Base-by-base conservation (phyloP, 37 sponge, comb jelly and placozoan genomes). In the Haliclona indistincta region DNA sequence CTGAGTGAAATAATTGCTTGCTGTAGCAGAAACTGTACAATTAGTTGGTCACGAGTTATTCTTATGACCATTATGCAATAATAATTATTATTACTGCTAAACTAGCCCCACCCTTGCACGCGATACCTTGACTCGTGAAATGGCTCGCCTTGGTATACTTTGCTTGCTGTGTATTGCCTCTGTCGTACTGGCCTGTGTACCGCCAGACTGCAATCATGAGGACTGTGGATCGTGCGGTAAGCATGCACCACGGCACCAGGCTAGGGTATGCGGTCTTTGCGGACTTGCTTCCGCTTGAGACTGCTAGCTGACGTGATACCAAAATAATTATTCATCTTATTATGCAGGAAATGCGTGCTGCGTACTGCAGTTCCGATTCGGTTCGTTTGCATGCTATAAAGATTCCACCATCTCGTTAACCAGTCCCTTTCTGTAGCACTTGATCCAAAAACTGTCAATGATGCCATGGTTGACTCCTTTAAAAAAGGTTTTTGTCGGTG, bases 201-300 rank as follows among this genome's bases (percentile, higher is more conserved):
- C 91, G 13, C 91, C 94, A 53, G 94, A 94, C 75, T 90, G 94
- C 38, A 88, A 94, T 37, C 64, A 78, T 49, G 54, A 52, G 1
- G 92, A 90, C 84, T 94, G 94, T 67, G 94, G 94, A 78, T 63
- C 88, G 1, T 94, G 94, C 45, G 87, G 94, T 92, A 40, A 66
- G 74, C 7, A 17, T 47, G 15, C 15, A 15, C 51, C 15, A 47
- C 15, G 51, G 51, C 10, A 47, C 10, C 15, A 47, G n/a, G n/a
- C n/a, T n/a, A n/a, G n/a, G n/a, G n/a, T n/a, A n/a, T n/a, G n/a
- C n/a, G n/a, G n/a, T n/a, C n/a, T n/a, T n/a, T n/a, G n/a, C n/a
- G n/a, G n/a, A n/a, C n/a, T n/a, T n/a, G n/a, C n/a, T n/a, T n/a
- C n/a, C n/a, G n/a, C n/a, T n/a, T n/a, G n/a, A n/a, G n/a, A n/a